Evolutionary conservation across 2,797 vertebrate species (phyloP), one percentile per base, ranked within the genome.

Genomic region (Anas capensis): DNA sequence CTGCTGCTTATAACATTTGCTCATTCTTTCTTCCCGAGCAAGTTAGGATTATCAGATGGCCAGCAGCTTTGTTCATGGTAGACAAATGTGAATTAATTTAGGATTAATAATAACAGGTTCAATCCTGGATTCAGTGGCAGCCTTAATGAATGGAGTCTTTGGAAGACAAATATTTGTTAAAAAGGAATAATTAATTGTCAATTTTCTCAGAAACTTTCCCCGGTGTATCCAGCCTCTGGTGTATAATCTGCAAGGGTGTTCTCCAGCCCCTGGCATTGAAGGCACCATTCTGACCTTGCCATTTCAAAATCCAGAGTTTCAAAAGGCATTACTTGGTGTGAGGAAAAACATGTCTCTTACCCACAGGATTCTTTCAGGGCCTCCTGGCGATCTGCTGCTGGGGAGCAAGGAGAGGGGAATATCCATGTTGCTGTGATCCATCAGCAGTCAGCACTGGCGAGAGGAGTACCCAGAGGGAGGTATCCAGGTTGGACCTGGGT

Each of bases 1-100:
- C 96, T 96, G 92, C 96, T 94, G 88, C 58, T 96, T 95, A 84
- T 81, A 95, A 86, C 88, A 70, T 94, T 92, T 93, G 76, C 66
- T 95, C 86, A 36, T 94, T 93, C 90, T 92, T 92, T 96, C 92
- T 95, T 93, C 84, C 82, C 90, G 65, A 92, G 86, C n/a, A 95
- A 87, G 93, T 95, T 95, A 95, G 90, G 92, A 95, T 95, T 96
- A 96, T 95, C 86, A 93, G 88, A 96, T 84, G 82, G 82, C 0
- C 0, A 94, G 89, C 82, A 92, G 90, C 88, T 95, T 96, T 94
- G 78, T 90, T 94, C 94, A 33, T 91, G n/a, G 81, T 72, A 88
- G 88, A 61, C 90, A 95, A 95, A 95, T 62, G 92, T 80, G 69
- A 96, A 88, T 94, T 94, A 82, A 80, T 95, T 93, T 87, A 87